Conservation (phyloP, 2,888 invertebrate species). For the Drosophila buzzatii region DNA sequence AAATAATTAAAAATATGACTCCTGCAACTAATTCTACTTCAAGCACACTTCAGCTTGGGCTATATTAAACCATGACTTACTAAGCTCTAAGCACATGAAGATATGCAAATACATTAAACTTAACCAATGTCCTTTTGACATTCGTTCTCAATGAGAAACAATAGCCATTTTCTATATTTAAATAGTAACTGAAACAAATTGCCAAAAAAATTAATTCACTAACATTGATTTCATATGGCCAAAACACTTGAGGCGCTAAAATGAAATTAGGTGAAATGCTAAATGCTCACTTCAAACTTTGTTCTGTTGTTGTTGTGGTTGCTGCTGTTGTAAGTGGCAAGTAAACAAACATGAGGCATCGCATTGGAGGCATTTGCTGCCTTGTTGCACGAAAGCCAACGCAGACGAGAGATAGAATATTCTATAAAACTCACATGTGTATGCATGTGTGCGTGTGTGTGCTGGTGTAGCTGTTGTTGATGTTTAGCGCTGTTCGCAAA, state of each 20-base stretch:
- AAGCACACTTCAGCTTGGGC: too few species aligned
- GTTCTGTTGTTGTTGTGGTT: conserved; percentile 19
- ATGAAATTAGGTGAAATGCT: conserved; percentile 47
- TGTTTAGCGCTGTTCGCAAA: conserved; percentile 47
- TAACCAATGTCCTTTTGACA: too few species aligned
- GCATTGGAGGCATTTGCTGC: conserved; percentile 48
- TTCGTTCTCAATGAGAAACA: neutral
- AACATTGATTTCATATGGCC: neutral
- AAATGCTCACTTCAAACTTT: conserved; percentile 52
- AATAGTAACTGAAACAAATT: neutral
- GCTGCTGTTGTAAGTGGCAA: conserved; percentile 35
- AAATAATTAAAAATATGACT: too few species aligned
- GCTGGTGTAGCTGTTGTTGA: conserved; percentile 21
- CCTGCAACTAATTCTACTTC: too few species aligned
- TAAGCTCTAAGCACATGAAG: too few species aligned
- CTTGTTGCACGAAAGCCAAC: conserved; percentile 17
- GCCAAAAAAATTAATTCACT: neutral
- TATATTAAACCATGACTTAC: too few species aligned
- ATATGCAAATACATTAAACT: too few species aligned
- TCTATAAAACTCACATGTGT: conserved; percentile 7
- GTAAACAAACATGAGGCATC: conserved; percentile 57
- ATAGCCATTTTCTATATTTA: too few species aligned
- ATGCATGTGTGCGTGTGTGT: neutral
- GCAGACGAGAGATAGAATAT: conserved; percentile 11
- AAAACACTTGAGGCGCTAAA: conserved; percentile 1